Base-by-base conservation (phyloP, 1,140 invertebrate genomes). In the Bombus confusus region DNA sequence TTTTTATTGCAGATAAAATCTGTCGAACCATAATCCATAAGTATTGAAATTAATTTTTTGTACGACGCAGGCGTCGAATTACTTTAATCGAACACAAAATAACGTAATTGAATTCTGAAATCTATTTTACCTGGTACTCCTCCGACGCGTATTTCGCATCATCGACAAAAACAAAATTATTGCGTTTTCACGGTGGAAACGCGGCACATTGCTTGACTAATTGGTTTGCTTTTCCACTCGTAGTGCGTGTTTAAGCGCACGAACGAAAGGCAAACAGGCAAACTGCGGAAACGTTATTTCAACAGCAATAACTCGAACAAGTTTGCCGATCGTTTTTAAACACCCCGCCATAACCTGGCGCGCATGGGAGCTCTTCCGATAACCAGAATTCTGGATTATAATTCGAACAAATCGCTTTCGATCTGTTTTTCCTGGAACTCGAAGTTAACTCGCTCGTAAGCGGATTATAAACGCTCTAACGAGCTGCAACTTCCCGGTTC, bases 401-500 rank as follows among this genome's bases (percentile, higher is more conserved):
- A 83, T 75, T 52, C 8, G 43, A n/a, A 34, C 39, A 62, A 77
- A 75, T 22, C 31, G 15, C 43, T 57, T 10, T n/a, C 13, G 31
- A 66, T 77, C n/a, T 31, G 31, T 37, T 37, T 47, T 28, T 4
- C 37, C 3, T 22, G 47, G 12, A 69, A 68, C 15, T 31, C 9
- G 43, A 3, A 5, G 59, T 10, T 39, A 76, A 76, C 81, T 83
- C 41, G 81, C 76, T 39, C 25, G 43, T 37, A 66, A 57, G 31
- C 74, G 62, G 82, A 79, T 80, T 84, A 72, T 68, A n/a, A 79
- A 47, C 37, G 25, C 31, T 34, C 37, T 57, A 59, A 69, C 59
- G 39, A 47, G 37, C 31, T 12, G 12, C 62, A 84, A 84, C 43
- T 71, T 78, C 52, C 22, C 47, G 6, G 18, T 15, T 41, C 68